A percentile compares a stretch with the other conserved stretches of the same genome.
Conservation (phyloP, 2,888 invertebrate genomes). For the Diachrysia chrysitis region DNA sequence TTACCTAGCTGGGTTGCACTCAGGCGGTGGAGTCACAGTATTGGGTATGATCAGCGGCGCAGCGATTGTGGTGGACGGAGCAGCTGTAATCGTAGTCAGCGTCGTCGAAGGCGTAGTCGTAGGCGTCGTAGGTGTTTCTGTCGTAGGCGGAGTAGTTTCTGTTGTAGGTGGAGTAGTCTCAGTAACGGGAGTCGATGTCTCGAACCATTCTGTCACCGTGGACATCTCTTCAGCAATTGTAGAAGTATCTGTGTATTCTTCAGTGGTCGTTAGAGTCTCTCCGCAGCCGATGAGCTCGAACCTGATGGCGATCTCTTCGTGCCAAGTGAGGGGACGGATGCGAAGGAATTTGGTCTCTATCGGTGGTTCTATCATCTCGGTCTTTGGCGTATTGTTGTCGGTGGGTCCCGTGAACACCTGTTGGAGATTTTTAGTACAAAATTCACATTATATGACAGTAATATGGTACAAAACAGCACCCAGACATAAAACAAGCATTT, state of each 20-base stretch:
- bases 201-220: not conserved
- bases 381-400: conserved; percentile 88
- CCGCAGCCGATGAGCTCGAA: conserved; percentile 93
- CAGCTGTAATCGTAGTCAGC: not conserved
- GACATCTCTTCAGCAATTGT: no score
- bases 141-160: conserved; percentile 3
- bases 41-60: conserved; percentile 45
- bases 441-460: not conserved
- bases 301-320: conserved; percentile 90
- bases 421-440: not conserved
- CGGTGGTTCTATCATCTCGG: conserved; percentile 91
- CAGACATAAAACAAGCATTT: no score
- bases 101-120: not conserved
- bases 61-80: conserved; percentile 39
- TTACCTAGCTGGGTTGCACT: conserved; percentile 57
- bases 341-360: conserved; percentile 93
- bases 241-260: conserved; percentile 29
- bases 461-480: not conserved
- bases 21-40: conserved; percentile 46
- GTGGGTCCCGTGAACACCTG: conserved; percentile 93
- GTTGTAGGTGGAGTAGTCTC: not conserved
- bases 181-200: not conserved
- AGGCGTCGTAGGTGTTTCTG: not conserved
- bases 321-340: conserved; percentile 93
- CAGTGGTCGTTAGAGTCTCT: conserved; percentile 51